Percentiles rank a stretch among this genome's conserved stretches.
These are phyloP conservation scores for Scylla paramamosain DNA, from an alignment of 1,140 invertebrate species.

Conservation along the genomic window DNA sequence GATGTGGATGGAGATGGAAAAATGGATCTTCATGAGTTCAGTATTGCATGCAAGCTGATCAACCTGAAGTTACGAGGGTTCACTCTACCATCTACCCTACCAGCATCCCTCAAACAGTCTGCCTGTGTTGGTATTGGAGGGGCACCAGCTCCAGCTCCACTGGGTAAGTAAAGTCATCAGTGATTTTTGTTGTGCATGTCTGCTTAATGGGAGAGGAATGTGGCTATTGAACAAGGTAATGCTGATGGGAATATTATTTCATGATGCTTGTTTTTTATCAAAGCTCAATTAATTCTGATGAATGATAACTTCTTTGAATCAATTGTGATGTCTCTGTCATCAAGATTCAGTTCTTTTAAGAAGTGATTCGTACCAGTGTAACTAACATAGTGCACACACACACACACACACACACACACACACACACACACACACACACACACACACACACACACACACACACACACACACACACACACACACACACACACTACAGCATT, in stretches of 20 bases:
- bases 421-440: no score
- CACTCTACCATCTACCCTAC: slow-evolving; percentile 92
- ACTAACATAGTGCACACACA: neutral
- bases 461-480: no score
- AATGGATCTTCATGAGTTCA: slow-evolving; percentile 98
- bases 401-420: neutral
- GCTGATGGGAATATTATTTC: no score
- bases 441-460: no score
- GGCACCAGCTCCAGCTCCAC: slow-evolving; percentile 7
- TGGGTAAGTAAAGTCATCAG: slow-evolving; percentile 43
- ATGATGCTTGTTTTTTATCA: no score
- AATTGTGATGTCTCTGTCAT: no score
- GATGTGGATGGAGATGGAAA: slow-evolving; percentile 98
- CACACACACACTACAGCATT: no score
- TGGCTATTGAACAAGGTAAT: neutral
- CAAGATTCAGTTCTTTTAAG: no score
- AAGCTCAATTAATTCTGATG: no score
- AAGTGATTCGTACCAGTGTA: no score
- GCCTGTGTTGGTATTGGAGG: slow-evolving; percentile 55
- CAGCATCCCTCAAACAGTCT: slow-evolving; percentile 84
- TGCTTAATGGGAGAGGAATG: no score
- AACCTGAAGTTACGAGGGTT: slow-evolving; percentile 95
- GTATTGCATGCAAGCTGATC: slow-evolving; percentile 98
- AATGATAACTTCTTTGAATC: no score
- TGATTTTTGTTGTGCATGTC: neutral